These are phyloP conservation scores for Wasmannia auropunctata DNA, from an alignment of 1,140 invertebrate species.

Conservation along the genomic window DNA sequence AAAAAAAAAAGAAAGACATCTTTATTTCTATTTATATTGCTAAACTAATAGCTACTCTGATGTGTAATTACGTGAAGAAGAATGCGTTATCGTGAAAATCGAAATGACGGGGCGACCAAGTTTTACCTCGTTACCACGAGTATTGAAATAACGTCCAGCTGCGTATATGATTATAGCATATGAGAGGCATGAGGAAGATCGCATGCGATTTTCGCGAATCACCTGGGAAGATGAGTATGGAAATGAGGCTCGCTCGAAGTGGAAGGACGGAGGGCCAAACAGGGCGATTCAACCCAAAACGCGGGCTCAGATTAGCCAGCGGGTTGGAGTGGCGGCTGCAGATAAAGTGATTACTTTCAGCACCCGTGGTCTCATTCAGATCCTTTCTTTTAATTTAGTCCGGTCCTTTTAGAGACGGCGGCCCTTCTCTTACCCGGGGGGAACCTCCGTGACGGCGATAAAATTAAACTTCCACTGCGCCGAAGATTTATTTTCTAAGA, in stretches of 20 bases:
- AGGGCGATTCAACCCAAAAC: constrained; percentile 66
- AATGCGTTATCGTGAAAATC: not conserved
- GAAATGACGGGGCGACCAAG: not conserved
- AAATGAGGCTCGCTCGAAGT: constrained; percentile 55
- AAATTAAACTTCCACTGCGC: constrained; percentile 70
- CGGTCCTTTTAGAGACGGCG: constrained; percentile 56
- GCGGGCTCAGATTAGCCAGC: constrained; percentile 68
- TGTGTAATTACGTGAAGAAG: constrained; percentile 5
- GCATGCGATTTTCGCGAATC: constrained; percentile 54
- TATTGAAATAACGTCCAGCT: constrained; percentile 44
- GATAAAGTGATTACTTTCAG: constrained; percentile 78
- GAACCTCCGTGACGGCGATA: constrained; percentile 68
- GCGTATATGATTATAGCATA: constrained; percentile 33
- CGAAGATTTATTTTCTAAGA: constrained; percentile 69
- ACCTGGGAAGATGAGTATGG: constrained; percentile 63
- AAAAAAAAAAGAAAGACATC: not conserved
- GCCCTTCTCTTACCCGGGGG: constrained; percentile 1
- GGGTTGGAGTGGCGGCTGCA: constrained; percentile 70
- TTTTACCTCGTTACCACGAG: constrained; percentile 17
- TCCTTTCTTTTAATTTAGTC: constrained; percentile 78
- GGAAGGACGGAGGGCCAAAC: constrained; percentile 20
- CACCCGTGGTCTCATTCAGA: constrained; percentile 73
- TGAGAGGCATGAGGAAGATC: constrained; percentile 18
- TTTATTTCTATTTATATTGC: not conserved
- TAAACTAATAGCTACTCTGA: not conserved